Evolutionary conservation across 2,797 vertebrate species (phyloP).

Genomic region (Lateolabrax maculatus): DNA sequence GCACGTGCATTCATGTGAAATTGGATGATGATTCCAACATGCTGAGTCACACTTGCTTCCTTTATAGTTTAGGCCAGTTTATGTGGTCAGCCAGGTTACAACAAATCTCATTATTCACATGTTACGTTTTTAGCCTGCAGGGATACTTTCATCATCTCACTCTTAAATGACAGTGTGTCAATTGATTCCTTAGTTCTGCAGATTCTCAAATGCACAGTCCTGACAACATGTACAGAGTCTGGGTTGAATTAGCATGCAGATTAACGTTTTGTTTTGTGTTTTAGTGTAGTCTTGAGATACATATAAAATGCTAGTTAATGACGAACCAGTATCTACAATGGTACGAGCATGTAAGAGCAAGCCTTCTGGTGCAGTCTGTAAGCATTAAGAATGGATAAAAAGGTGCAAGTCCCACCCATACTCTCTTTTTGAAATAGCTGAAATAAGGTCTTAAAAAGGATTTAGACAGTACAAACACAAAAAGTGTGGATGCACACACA

Average conservation of each 20-base stretch:
- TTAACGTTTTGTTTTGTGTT: neutral
- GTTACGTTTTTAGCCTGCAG: constrained; percentile 19
- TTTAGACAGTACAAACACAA: constrained; percentile 17
- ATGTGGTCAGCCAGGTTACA: neutral
- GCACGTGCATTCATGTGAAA: neutral
- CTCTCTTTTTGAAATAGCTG: neutral
- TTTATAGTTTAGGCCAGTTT: neutral
- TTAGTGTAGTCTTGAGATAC: neutral
- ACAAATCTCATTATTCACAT: constrained; percentile 1
- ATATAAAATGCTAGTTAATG: neutral
- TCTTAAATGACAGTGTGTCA: neutral
- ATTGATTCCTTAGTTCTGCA: neutral
- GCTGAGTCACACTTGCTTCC: neutral
- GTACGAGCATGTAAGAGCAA: constrained; percentile 23
- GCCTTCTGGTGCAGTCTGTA: constrained; percentile 22
- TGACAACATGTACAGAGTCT: neutral
- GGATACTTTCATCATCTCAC: neutral
- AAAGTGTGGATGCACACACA: neutral
- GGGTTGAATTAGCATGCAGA: neutral
- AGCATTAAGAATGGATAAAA: constrained; percentile 25
- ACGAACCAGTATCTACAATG: constrained; percentile 9
- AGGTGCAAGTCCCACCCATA: constrained; percentile 28
- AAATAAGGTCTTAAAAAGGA: constrained; percentile 43
- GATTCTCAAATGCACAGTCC: neutral
- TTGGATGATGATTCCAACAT: neutral